phyloP scores from a whole-genome alignment of 53 echinoderm and acorn worm genomes.

The Holothuria scabra region DNA sequence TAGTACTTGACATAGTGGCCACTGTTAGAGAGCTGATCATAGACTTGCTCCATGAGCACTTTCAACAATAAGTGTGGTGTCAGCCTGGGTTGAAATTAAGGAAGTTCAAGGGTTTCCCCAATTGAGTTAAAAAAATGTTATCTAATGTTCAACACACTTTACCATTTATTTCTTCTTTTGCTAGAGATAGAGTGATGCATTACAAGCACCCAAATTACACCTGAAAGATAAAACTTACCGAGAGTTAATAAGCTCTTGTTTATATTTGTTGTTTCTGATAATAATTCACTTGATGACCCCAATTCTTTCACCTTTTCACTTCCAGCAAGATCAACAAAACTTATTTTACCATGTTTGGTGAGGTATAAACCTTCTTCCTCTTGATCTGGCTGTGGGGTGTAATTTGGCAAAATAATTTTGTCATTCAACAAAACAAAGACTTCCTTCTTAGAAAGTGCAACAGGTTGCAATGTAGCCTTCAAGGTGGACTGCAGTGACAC shows the following conservation, averaged over 20 bases:
- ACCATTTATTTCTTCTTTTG: too few species aligned
- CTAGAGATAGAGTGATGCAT: neutral
- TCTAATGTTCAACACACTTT: too few species aligned
- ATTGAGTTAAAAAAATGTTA: too few species aligned
- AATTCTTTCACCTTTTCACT: constrained; percentile 98
- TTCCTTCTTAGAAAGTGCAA: neutral
- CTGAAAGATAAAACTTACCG: constrained; percentile 61
- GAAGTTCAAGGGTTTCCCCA: too few species aligned
- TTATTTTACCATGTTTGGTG: constrained; percentile 94
- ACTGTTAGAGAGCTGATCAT: too few species aligned
- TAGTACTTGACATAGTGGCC: too few species aligned
- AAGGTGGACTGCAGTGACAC: neutral
- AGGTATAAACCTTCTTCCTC: constrained; percentile 92
- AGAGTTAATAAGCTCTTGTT: constrained; percentile 95
- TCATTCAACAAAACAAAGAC: neutral
- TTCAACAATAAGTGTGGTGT: too few species aligned
- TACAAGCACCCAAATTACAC: neutral
- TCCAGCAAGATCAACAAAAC: constrained; percentile 95
- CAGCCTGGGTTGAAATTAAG: too few species aligned
- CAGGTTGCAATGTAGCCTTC: neutral
- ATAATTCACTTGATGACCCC: constrained; percentile 88
- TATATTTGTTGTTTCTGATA: constrained; percentile 97
- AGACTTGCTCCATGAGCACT: too few species aligned
- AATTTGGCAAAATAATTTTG: neutral
- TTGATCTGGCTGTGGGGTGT: constrained; percentile 77